Evolutionary conservation across 2,888 invertebrate species (phyloP).

Genomic region (Philopedon plagiatum): DNA sequence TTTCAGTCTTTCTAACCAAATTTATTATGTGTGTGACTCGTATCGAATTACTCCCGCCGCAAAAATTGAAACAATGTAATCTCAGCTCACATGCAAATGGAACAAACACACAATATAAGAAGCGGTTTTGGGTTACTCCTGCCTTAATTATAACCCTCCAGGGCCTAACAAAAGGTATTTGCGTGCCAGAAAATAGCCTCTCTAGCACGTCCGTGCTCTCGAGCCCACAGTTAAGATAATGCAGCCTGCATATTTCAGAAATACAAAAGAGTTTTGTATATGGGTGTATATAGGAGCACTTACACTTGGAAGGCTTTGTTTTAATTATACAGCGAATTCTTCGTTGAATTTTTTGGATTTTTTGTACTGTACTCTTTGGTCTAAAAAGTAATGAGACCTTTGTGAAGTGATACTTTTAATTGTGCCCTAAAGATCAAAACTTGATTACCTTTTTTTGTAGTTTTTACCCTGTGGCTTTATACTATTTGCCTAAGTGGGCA

Average conservation of each 20-base stretch:
- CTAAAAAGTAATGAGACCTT: too few relatives aligned
- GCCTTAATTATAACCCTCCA: conserved; percentile 57
- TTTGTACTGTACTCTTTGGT: too few relatives aligned
- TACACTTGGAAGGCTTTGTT: conserved; percentile 17
- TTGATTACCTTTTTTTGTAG: too few relatives aligned
- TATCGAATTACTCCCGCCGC: conserved; percentile 36
- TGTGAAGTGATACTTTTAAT: too few relatives aligned
- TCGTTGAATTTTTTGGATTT: too few relatives aligned
- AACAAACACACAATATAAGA: conserved; percentile 45
- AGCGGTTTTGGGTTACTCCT: conserved; percentile 49
- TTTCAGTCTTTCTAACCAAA: too few relatives aligned
- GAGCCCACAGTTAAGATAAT: conserved; percentile 43
- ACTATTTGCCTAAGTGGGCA: too few relatives aligned
- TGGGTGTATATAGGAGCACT: conserved; percentile 7
- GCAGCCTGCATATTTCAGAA: conserved; percentile 46
- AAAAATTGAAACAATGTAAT: conserved; percentile 47
- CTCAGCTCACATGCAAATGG: conserved; percentile 45
- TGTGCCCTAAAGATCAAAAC: too few relatives aligned
- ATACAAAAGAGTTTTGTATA: conserved; percentile 40
- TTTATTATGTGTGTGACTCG: conserved; percentile 12
- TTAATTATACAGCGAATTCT: conserved; percentile 32
- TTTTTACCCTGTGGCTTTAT: too few relatives aligned
- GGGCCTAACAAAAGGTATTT: conserved; percentile 59
- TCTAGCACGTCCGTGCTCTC: conserved; percentile 58
- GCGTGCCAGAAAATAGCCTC: conserved; percentile 60